phyloP scores from a whole-genome alignment of 1,140 invertebrate genomes.

The Calycopis cecrops region DNA sequence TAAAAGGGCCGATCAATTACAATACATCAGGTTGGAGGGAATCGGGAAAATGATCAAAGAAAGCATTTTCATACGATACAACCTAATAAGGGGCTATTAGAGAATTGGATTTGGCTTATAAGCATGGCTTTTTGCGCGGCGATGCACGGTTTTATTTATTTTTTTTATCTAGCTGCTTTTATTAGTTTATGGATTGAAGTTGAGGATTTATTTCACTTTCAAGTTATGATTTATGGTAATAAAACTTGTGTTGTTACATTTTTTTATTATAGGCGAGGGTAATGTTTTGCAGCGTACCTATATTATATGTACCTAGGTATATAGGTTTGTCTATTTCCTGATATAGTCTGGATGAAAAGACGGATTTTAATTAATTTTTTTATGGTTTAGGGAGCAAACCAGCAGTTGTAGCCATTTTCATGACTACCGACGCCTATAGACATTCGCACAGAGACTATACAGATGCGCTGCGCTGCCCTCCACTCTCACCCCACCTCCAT shows the following conservation, averaged over 20 bases:
- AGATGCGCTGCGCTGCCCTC: no score
- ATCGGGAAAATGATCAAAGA: conserved; percentile 16
- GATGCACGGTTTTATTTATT: background rate
- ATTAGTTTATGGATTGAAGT: background rate
- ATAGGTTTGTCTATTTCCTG: no score
- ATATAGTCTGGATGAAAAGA: no score
- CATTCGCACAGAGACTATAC: no score
- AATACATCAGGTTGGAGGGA: conserved; percentile 2
- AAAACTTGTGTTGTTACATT: background rate
- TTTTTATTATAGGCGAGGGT: background rate
- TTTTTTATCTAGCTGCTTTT: background rate
- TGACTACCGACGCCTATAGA: no score
- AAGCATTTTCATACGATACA: conserved; percentile 12
- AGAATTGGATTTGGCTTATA: conserved; percentile 16
- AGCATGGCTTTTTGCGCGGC: background rate
- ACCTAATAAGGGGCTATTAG: conserved; percentile 8
- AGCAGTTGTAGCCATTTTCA: no score
- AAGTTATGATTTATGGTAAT: background rate
- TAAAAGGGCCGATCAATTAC: conserved; percentile 14
- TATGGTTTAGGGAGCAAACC: no score
- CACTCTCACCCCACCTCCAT: no score
- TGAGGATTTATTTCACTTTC: background rate
- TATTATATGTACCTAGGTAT: no score
- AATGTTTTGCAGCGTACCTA: no score
- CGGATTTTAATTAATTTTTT: no score